phyloP scores from a whole-genome alignment of 64 coral and sea anemone species.

The Cladopsammia gracilis region DNA sequence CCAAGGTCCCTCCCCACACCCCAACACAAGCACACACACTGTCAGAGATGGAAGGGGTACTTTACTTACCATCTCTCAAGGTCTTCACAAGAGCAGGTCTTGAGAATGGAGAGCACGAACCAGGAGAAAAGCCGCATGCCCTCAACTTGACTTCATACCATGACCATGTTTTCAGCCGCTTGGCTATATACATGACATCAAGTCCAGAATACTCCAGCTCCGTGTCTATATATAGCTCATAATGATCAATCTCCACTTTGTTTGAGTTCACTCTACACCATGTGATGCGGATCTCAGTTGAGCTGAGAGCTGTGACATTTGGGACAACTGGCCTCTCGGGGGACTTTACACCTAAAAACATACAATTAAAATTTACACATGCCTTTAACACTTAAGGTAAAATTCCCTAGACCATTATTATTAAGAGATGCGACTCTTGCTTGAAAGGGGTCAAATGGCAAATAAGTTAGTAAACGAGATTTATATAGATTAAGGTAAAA shows the following conservation, averaged over 20 bases:
- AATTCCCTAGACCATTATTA: too few species aligned
- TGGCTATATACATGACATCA: conserved; percentile 90
- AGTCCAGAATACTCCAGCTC: conserved; percentile 92
- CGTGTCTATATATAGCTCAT: conserved; percentile 91
- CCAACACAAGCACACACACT: too few species aligned
- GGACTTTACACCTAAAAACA: conserved; percentile 43
- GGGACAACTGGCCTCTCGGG: conserved; percentile 91
- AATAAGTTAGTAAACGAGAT: too few species aligned
- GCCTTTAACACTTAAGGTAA: too few species aligned
- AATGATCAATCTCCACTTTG: conserved; percentile 91
- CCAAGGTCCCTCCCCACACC: too few species aligned
- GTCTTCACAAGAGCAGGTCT: conserved; percentile 66
- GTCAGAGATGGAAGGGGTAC: neutral
- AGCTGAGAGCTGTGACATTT: conserved; percentile 86
- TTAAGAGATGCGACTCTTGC: too few species aligned
- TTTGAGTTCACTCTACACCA: conserved; percentile 95
- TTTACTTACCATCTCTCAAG: conserved; percentile 69
- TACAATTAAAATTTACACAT: too few species aligned
- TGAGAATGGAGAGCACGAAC: conserved; percentile 80
- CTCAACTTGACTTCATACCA: conserved; percentile 90
- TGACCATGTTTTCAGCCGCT: conserved; percentile 80
- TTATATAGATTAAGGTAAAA: too few species aligned
- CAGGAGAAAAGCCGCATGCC: conserved; percentile 85
- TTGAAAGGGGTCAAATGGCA: too few species aligned
- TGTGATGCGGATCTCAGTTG: conserved; percentile 80